These are phyloP conservation scores for Silvanus unidentatus DNA, from an alignment of 2,888 invertebrate species.

Conservation along the genomic window DNA sequence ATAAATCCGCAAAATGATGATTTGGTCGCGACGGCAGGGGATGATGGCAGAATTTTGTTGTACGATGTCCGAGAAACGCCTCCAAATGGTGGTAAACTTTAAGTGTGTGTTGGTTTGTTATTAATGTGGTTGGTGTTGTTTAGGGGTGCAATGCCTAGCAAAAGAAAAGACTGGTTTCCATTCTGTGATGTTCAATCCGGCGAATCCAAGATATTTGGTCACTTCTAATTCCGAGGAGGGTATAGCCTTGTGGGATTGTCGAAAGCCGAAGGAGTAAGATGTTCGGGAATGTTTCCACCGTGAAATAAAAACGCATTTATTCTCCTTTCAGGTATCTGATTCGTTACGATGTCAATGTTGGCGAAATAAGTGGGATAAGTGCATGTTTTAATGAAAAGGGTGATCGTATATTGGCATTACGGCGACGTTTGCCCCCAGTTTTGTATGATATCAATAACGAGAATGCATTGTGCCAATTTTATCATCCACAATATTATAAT, in stretches of 20 bases:
- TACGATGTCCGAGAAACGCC: constrained; percentile 71
- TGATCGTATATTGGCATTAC: constrained; percentile 69
- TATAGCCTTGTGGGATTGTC: constrained; percentile 82
- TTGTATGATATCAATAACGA: constrained; percentile 66
- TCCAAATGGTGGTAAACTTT: constrained; percentile 23
- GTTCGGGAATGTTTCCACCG: not conserved
- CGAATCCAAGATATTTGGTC: constrained; percentile 71
- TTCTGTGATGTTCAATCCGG: constrained; percentile 90
- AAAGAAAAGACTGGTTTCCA: constrained; percentile 77
- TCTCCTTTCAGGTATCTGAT: constrained; percentile 56
- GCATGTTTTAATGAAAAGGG: constrained; percentile 83
- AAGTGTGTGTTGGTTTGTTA: not conserved
- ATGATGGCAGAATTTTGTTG: constrained; percentile 81
- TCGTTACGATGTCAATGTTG: constrained; percentile 53
- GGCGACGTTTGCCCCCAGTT: constrained; percentile 82
- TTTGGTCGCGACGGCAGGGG: constrained; percentile 84
- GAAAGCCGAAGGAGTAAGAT: constrained; percentile 74
- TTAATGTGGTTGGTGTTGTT: constrained; percentile 2
- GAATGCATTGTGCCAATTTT: constrained; percentile 76
- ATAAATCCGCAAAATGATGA: constrained; percentile 79
- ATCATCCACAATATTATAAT: constrained; percentile 88
- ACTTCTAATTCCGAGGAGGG: constrained; percentile 90
- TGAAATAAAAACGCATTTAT: constrained; percentile 4
- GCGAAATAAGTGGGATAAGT: constrained; percentile 77
- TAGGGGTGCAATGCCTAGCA: constrained; percentile 54